Conservation (phyloP, 2,113 vertebrate genomes). For the Podocnemis expansa region DNA sequence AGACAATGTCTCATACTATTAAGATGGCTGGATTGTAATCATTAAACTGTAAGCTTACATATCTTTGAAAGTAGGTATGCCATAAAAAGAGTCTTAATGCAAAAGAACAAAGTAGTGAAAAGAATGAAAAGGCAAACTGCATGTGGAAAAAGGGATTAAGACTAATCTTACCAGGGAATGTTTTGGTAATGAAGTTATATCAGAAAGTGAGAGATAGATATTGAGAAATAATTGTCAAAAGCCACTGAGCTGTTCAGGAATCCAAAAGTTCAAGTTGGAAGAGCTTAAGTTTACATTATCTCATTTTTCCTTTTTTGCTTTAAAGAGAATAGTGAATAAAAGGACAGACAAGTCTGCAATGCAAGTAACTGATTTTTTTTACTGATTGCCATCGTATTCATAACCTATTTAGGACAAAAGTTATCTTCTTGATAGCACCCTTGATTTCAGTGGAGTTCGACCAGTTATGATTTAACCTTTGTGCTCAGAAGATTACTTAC, state of each 20-base stretch:
- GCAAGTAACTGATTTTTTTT: not conserved
- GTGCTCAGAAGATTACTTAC: not conserved
- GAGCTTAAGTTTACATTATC: not conserved
- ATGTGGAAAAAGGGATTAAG: not conserved
- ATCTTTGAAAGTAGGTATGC: not conserved
- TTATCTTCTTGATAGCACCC: not conserved
- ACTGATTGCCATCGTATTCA: not conserved
- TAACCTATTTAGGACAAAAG: not conserved
- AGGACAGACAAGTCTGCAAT: fast-evolving
- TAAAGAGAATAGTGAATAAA: not conserved
- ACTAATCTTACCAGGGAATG: not conserved
- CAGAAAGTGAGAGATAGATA: not conserved
- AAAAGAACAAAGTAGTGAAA: conserved; percentile 10
- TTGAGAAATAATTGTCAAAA: conserved; percentile 10
- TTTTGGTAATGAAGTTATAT: conserved; percentile 30
- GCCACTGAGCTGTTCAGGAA: not conserved
- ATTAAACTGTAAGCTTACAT: conserved; percentile 11
- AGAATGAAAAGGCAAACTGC: not conserved
- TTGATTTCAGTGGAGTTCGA: not conserved
- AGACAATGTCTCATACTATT: not conserved
- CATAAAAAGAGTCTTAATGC: not conserved
- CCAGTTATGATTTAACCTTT: not conserved
- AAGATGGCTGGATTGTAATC: not conserved
- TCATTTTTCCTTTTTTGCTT: not conserved
- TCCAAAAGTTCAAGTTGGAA: not conserved